A percentile compares a stretch with the other conserved stretches of the same genome.
Conservation (phyloP, 2,113 vertebrate genomes). For the Brienomyrus longianalis region DNA sequence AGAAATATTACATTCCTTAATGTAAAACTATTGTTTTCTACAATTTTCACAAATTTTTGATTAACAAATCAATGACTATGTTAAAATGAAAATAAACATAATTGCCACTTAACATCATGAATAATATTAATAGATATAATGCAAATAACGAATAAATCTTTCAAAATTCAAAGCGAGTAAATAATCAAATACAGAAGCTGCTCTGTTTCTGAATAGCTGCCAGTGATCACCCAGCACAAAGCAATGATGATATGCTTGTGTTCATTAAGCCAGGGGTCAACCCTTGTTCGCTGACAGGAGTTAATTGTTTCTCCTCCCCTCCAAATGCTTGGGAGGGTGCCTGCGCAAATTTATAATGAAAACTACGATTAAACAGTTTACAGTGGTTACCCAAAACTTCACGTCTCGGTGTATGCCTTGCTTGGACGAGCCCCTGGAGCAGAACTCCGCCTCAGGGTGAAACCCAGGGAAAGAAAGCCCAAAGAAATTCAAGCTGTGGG, state of each 20-base stretch:
- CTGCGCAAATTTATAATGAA: constrained; percentile 38
- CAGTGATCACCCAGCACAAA: background rate
- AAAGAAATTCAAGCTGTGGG: constrained; percentile 72
- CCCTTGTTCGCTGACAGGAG: constrained; percentile 32
- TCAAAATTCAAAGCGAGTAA: background rate
- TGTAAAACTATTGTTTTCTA: background rate
- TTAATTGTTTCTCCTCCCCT: constrained; percentile 43
- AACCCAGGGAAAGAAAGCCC: constrained; percentile 67
- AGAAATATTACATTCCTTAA: background rate
- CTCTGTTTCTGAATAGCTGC: background rate
- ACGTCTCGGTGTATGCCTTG: constrained; percentile 45
- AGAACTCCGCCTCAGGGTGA: constrained; percentile 55
- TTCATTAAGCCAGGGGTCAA: constrained; percentile 32
- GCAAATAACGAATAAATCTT: background rate
- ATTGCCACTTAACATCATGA: background rate
- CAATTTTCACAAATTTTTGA: background rate
- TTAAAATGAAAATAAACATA: background rate
- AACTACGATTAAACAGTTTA: constrained; percentile 35
- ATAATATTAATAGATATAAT: background rate
- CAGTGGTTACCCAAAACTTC: constrained; percentile 32
- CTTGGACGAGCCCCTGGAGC: constrained; percentile 58
- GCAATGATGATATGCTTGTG: background rate
- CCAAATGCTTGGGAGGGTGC: constrained; percentile 38
- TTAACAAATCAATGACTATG: background rate
- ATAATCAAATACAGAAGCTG: background rate